Evolutionary conservation across 1,140 invertebrate genomes (phyloP).

Genomic region (Trichomalopsis sarcophagae): DNA sequence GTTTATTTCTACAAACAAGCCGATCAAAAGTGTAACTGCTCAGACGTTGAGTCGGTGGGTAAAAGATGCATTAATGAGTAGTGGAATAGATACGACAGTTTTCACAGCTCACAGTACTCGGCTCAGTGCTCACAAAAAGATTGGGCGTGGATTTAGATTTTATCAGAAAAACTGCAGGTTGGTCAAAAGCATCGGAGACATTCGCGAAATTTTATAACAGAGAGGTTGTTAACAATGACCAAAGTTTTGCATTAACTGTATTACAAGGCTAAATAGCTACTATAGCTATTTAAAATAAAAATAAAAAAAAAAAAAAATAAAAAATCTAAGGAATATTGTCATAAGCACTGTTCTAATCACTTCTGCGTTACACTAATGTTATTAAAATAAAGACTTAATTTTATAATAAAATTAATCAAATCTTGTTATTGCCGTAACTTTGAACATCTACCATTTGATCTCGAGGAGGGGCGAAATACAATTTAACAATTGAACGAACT

Average conservation of each 20-base stretch:
- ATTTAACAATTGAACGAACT: too few relatives aligned
- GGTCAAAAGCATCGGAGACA: slow-evolving; percentile 39
- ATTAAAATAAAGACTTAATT: too few relatives aligned
- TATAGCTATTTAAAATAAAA: too few relatives aligned
- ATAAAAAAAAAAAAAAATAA: too few relatives aligned
- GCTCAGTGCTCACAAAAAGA: slow-evolving; percentile 41
- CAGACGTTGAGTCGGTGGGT: slow-evolving; percentile 49
- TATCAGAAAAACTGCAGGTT: slow-evolving; percentile 50
- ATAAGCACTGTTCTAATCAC: too few relatives aligned
- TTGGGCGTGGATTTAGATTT: slow-evolving; percentile 16
- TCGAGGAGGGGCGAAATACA: too few relatives aligned
- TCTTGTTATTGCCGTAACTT: too few relatives aligned
- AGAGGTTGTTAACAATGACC: neutral
- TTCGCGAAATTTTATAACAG: slow-evolving; percentile 3
- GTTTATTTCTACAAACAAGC: slow-evolving; percentile 46
- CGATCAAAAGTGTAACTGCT: neutral
- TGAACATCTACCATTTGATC: too few relatives aligned
- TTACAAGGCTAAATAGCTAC: neutral
- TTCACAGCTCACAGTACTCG: slow-evolving; percentile 44
- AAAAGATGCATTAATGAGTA: neutral
- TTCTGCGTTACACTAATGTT: too few relatives aligned
- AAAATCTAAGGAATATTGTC: too few relatives aligned
- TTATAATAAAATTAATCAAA: too few relatives aligned
- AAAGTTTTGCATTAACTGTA: neutral
- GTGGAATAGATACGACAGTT: slow-evolving; percentile 31